phyloP scores from a whole-genome alignment of 2,797 vertebrate species.

The Brachyrhaphis roseni region DNA sequence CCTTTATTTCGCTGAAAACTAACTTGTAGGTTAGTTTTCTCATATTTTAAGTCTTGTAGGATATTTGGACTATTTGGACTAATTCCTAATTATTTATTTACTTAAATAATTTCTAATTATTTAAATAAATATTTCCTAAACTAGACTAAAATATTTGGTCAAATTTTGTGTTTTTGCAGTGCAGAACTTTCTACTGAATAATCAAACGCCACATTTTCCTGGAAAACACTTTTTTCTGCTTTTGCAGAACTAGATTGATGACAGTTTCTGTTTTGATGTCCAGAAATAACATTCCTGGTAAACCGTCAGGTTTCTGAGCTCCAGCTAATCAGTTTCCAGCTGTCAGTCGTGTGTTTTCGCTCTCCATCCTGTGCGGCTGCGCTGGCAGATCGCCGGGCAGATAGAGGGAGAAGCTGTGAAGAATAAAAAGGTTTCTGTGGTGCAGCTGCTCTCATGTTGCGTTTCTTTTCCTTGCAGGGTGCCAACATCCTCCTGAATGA shows the following conservation, averaged over 20 bases:
- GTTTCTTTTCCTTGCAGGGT: slow-evolving; percentile 76
- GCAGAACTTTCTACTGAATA: not conserved
- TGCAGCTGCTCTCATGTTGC: slow-evolving; percentile 22
- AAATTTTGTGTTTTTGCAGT: not conserved
- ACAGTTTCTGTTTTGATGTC: not conserved
- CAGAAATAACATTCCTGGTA: not conserved
- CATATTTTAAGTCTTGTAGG: too few relatives aligned
- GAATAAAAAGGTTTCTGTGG: not conserved
- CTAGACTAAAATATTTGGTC: too few relatives aligned
- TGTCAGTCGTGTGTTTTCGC: not conserved
- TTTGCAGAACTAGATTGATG: not conserved
- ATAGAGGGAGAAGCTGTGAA: not conserved
- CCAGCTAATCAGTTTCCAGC: not conserved
- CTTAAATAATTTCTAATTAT: too few relatives aligned
- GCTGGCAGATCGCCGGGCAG: slow-evolving; percentile 24
- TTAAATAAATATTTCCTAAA: too few relatives aligned
- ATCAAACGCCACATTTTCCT: not conserved
- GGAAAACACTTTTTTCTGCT: not conserved
- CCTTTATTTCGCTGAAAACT: too few relatives aligned
- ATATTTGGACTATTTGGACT: too few relatives aligned
- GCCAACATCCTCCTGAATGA: slow-evolving; percentile 93
- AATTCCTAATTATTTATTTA: too few relatives aligned
- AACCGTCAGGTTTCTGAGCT: not conserved
- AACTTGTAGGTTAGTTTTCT: too few relatives aligned
- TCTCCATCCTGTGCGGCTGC: slow-evolving; percentile 12